A percentile compares a stretch with the other conserved stretches of the same genome.
Evolutionary conservation across 2,888 invertebrate genomes (phyloP).

Genomic region (Caenorhabditis wallacei): DNA sequence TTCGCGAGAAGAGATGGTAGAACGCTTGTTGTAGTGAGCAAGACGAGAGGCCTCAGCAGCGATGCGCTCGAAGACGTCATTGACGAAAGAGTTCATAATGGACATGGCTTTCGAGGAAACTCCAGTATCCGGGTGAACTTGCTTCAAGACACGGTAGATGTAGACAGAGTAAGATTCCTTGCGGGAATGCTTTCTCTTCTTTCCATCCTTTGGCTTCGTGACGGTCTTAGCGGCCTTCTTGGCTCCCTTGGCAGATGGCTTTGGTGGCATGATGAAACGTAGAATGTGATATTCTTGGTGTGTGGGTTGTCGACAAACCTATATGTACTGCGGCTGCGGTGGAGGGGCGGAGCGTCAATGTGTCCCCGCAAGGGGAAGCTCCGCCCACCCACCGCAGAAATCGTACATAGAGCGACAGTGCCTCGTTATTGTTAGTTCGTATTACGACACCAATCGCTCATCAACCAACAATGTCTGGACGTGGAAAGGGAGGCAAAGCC

Average conservation of each 20-base stretch:
- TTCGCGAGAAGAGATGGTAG: constrained; percentile 85
- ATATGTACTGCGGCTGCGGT: constrained; percentile 18
- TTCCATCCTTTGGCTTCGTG: constrained; percentile 46
- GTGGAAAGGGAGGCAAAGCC: constrained; percentile 71
- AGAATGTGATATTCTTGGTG: constrained; percentile 3
- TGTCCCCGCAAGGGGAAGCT: constrained; percentile 18
- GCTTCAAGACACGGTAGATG: constrained; percentile 51
- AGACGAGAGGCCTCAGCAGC: constrained; percentile 86
- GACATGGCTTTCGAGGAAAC: constrained; percentile 53
- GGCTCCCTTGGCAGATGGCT: constrained; percentile 50
- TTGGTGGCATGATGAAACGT: constrained; percentile 37
- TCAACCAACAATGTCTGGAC: constrained; percentile 67
- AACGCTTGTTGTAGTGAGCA: constrained; percentile 87
- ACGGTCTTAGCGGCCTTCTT: constrained; percentile 57
- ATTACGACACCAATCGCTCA: constrained; percentile 19
- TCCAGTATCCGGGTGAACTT: constrained; percentile 48
- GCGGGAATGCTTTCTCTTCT: constrained; percentile 35
- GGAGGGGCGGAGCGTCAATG: constrained; percentile 2
- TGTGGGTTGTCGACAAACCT: neutral
- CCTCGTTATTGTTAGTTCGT: neutral
- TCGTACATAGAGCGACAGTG: neutral
- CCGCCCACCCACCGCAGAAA: constrained; percentile 12
- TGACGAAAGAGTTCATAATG: constrained; percentile 88
- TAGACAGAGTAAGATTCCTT: constrained; percentile 48
- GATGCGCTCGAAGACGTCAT: constrained; percentile 89